Evolutionary conservation across 2,113 vertebrate species (phyloP).

Genomic region (Gasterosteus aculeatus): DNA sequence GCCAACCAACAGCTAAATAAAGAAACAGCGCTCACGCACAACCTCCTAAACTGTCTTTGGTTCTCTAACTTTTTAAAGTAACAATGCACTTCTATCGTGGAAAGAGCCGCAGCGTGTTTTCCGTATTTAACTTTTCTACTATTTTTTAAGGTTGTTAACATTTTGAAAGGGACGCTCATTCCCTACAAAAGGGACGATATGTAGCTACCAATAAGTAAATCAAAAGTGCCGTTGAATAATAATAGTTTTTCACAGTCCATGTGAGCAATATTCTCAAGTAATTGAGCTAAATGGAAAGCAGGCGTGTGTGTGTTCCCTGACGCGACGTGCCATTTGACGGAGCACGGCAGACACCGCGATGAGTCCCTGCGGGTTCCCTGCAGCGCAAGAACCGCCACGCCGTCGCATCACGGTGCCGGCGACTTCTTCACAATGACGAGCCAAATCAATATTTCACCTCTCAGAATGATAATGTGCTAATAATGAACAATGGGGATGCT

Average conservation of each 20-base stretch:
- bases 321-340: not conserved
- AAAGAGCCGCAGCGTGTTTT: not conserved
- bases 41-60: not conserved
- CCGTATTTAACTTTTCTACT: no score
- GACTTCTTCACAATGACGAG: slow-evolving; percentile 39
- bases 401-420: slow-evolving; percentile 21
- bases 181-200: not conserved
- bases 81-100: not conserved
- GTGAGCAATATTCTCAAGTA: not conserved
- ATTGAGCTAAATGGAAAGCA: not conserved
- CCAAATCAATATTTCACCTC: slow-evolving; percentile 59
- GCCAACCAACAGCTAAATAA: slow-evolving; percentile 19
- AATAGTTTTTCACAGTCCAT: not conserved
- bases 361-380: slow-evolving; percentile 5
- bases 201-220: not conserved
- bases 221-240: not conserved
- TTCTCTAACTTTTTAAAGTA: not conserved
- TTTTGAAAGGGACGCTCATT: not conserved
- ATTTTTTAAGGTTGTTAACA: no score
- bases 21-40: not conserved
- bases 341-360: not conserved
- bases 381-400: slow-evolving; percentile 14
- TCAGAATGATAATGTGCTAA: slow-evolving; percentile 58
- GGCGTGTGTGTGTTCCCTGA: not conserved
- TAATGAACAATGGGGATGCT: slow-evolving; percentile 63